Evolutionary conservation across 37 sponge, comb jelly and placozoan genomes (phyloP).

Genomic region (Corticium candelabrum): DNA sequence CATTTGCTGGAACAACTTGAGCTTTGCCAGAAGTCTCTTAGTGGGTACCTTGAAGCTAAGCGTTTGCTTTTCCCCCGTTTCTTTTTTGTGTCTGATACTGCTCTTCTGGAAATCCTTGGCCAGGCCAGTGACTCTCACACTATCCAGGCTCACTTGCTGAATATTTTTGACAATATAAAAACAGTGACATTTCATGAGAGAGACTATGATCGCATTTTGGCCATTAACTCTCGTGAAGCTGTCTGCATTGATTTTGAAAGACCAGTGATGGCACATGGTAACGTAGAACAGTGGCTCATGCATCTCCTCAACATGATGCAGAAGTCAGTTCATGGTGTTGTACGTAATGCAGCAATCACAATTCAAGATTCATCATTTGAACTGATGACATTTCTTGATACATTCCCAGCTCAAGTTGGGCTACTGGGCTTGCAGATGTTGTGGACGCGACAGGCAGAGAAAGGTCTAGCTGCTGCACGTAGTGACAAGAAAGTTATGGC

Average conservation of each 20-base stretch:
- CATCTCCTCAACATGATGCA: conserved; percentile 59
- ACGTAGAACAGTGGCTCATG: conserved; percentile 93
- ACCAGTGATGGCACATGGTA: conserved; percentile 83
- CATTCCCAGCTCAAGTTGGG: conserved; percentile 85
- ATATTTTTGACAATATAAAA: conserved; percentile 87
- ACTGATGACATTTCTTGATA: conserved; percentile 61
- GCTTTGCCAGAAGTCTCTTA: conserved; percentile 95
- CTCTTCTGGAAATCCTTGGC: conserved; percentile 94
- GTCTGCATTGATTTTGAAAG: conserved; percentile 75
- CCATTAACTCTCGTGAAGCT: conserved; percentile 66
- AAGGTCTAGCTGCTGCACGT: conserved; percentile 60
- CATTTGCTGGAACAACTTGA: conserved; percentile 96
- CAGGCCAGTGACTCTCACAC: conserved; percentile 98
- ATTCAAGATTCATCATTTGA: conserved; percentile 49
- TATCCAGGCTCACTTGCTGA: conserved; percentile 86
- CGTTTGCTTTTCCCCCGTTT: conserved; percentile 90
- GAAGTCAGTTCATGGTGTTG: conserved; percentile 69
- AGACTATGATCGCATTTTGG: conserved; percentile 74
- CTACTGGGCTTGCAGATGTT: conserved; percentile 90
- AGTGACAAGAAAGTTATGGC: conserved; percentile 74
- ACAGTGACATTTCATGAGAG: conserved; percentile 83
- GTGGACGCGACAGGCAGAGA: conserved; percentile 88
- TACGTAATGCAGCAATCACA: conserved; percentile 59
- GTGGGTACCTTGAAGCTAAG: conserved; percentile 94
- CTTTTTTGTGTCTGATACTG: conserved; percentile 98